These are phyloP conservation scores for Panzeria rudis DNA, from an alignment of 2,888 invertebrate genomes.

Conservation along the genomic window DNA sequence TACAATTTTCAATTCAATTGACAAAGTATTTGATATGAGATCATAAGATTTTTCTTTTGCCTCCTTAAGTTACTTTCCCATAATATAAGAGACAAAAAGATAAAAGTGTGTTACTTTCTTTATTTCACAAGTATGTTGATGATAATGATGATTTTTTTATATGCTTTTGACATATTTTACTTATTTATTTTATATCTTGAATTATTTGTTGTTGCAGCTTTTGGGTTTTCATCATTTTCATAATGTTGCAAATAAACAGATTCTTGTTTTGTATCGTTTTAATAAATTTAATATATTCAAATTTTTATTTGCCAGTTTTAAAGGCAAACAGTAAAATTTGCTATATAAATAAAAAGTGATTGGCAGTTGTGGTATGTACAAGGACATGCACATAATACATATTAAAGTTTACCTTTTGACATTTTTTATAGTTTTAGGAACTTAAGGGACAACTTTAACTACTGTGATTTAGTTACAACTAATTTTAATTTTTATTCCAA, in stretches of 20 bases:
- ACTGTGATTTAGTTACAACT: too few species aligned
- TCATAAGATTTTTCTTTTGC: neutral
- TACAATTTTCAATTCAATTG: constrained; percentile 21
- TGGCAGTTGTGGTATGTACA: neutral
- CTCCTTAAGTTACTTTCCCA: neutral
- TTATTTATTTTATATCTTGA: neutral
- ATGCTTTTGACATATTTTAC: constrained; percentile 27
- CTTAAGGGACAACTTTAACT: too few species aligned
- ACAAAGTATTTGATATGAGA: neutral
- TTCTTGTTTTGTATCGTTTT: constrained; percentile 18
- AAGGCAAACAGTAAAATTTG: neutral
- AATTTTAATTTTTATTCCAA: too few species aligned
- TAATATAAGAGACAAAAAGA: neutral
- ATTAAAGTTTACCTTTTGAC: neutral
- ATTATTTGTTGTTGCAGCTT: constrained; percentile 4
- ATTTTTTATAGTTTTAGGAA: too few species aligned
- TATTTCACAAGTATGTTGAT: neutral
- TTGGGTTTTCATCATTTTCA: neutral
- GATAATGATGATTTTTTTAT: constrained; percentile 26
- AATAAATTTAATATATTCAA: constrained; percentile 26
- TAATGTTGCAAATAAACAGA: constrained; percentile 21
- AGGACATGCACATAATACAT: too few species aligned
- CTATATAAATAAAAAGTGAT: neutral
- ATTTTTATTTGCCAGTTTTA: neutral
- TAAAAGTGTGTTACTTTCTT: neutral